phyloP scores from a whole-genome alignment of 2,797 vertebrate genomes.

The Tauraco hartlaubi region DNA sequence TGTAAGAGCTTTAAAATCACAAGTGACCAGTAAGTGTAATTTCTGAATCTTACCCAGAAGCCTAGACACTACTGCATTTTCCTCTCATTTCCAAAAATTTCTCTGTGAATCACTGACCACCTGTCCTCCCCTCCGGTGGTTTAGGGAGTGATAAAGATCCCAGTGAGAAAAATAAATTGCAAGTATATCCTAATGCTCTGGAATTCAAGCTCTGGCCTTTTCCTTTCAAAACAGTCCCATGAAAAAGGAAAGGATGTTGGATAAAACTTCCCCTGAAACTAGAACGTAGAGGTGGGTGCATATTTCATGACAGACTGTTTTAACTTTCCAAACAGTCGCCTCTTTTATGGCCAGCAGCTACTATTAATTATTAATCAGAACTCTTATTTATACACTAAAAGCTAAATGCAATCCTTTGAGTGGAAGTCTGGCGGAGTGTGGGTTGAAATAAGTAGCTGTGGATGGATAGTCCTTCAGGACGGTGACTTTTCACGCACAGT shows the following conservation, averaged over 20 bases:
- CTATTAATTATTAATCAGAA: slow-evolving; percentile 64
- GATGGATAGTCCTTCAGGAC: neutral
- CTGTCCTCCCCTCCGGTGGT: neutral
- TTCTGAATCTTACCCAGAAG: neutral
- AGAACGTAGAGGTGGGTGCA: slow-evolving; percentile 9
- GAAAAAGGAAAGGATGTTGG: neutral
- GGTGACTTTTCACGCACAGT: neutral
- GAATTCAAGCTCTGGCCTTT: neutral
- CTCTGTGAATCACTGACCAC: neutral
- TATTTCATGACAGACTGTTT: slow-evolving; percentile 36
- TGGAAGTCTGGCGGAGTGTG: neutral
- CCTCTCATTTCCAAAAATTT: neutral
- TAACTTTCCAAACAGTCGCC: slow-evolving; percentile 28
- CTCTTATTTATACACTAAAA: slow-evolving; percentile 60
- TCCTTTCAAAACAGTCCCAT: neutral
- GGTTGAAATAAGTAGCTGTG: neutral
- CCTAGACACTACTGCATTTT: neutral
- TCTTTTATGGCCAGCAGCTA: slow-evolving; percentile 50
- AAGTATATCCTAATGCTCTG: neutral
- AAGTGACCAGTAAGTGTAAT: neutral
- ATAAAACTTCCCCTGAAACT: slow-evolving; percentile 23
- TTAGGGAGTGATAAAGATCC: neutral
- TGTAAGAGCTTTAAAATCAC: neutral
- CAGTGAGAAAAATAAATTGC: neutral
- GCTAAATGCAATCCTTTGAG: slow-evolving; percentile 58